Evolutionary conservation across 1,140 invertebrate genomes (phyloP), one percentile per base, ranked within the genome.

Genomic region (Acyrthosiphon pisum): DNA sequence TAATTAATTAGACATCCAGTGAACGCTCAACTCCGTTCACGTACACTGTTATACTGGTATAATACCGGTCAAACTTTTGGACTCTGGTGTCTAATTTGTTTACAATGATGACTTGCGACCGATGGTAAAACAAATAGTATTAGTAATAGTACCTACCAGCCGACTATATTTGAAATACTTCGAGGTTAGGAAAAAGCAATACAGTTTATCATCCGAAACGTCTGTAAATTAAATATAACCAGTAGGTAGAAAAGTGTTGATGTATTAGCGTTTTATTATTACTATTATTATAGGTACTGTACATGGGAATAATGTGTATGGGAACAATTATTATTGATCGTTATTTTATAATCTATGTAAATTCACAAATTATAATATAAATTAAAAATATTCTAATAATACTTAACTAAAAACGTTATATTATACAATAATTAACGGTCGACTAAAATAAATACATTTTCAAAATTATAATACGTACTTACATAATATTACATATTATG

Each of bases 41-140:
- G 81, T 83, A 60, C 7, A 46, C 44, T 46, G 44, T n/a, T n/a
- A n/a, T 50, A 50, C 9, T 30, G 0, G 26, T 68, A 41, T 60
- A 60, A 60, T 68, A 41, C n/a, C 48, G 87, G 87, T 89, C 87
- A 35, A 89, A 53, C n/a, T 89, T 89, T 89, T 35, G 48, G 48
- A 53, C 87, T 89, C 87, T 18, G 48, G n/a, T 50, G 48, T 53
- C 87, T 53, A 89, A 89, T 89, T 89, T 89, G 48, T 89, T 89
- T 53, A 53, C 87, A 53, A 53, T 53, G 53, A 89, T 89, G 46
- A 53, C 87, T 89, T 53, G 46, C 87, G 35, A 50, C 26, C 46
- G 86, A 50, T 35, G 87, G 48, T 35, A 89, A 89, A 89, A 89
- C n/a, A 50, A 53, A 89, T 89, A 89, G 87, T 50, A 37, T 53